phyloP scores from a whole-genome alignment of 1,140 invertebrate species.

The silkworm (Bombyx mori) region DNA sequence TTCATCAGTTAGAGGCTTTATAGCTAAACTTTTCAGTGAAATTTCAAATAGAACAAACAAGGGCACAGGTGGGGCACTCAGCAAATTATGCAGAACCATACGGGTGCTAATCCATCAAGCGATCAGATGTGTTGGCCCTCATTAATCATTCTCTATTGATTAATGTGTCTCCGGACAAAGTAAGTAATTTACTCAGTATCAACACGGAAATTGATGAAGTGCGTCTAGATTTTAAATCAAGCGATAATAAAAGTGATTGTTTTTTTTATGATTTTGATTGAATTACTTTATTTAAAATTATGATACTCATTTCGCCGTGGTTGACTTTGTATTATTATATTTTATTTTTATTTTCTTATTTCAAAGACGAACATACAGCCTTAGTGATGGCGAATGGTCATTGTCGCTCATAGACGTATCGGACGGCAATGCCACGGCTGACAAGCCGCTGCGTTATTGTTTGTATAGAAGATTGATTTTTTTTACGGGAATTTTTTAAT shows the following conservation, averaged over 20 bases:
- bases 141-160: slow-evolving; percentile 69
- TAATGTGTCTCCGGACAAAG: slow-evolving; percentile 60
- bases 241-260: background rate
- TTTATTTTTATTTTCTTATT: no score
- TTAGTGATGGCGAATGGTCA: no score
- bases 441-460: no score
- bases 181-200: slow-evolving; percentile 36
- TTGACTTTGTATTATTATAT: background rate
- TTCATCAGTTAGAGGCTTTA: no score
- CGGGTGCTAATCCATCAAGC: slow-evolving; percentile 65
- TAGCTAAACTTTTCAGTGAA: no score
- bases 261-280: slow-evolving; percentile 2
- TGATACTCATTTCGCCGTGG: background rate
- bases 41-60: slow-evolving; percentile 22
- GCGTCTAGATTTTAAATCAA: slow-evolving; percentile 21
- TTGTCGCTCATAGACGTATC: no score
- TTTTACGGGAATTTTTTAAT: no score
- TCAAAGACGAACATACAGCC: no score
- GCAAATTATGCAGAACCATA: slow-evolving; percentile 63
- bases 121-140: slow-evolving; percentile 50
- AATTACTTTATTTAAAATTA: no score
- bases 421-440: no score
- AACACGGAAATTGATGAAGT: slow-evolving; percentile 28
- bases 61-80: slow-evolving; percentile 53
- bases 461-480: no score